phyloP scores from a whole-genome alignment of 2,888 invertebrate genomes.

The Gandaritis pyraliata region DNA sequence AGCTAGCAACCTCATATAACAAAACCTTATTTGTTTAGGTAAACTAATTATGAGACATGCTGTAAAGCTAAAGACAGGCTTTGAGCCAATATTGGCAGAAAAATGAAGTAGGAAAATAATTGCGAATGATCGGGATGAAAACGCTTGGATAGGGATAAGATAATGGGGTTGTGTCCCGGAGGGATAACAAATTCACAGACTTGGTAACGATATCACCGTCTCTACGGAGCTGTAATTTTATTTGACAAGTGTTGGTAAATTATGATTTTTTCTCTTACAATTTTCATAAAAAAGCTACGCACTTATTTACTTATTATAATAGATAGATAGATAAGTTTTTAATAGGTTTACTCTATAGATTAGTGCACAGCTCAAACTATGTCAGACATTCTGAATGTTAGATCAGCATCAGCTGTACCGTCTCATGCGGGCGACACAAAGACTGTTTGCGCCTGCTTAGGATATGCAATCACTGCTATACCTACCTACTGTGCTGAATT shows the following conservation, averaged over 20 bases:
- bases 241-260: constrained; percentile 50
- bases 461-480: constrained; percentile 27
- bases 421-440: constrained; percentile 46
- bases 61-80: constrained; percentile 1
- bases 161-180: constrained; percentile 49
- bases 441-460: constrained; percentile 40
- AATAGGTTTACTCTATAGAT: neutral
- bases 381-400: constrained; percentile 38
- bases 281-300: too few species aligned
- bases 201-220: constrained; percentile 51
- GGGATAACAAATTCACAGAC: constrained; percentile 58
- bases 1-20: too few species aligned
- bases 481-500: neutral
- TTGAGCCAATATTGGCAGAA: constrained; percentile 12
- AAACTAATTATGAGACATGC: neutral
- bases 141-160: constrained; percentile 48
- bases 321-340: too few species aligned
- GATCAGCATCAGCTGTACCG: constrained; percentile 32
- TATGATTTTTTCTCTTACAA: constrained; percentile 7
- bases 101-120: constrained; percentile 54
- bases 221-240: constrained; percentile 51
- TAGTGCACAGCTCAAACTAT: constrained; percentile 17
- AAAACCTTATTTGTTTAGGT: too few species aligned
- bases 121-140: constrained; percentile 50
- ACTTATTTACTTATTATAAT: too few species aligned